Base-by-base conservation (phyloP, 2,113 vertebrate genomes). In the Trogon surrucura region DNA sequence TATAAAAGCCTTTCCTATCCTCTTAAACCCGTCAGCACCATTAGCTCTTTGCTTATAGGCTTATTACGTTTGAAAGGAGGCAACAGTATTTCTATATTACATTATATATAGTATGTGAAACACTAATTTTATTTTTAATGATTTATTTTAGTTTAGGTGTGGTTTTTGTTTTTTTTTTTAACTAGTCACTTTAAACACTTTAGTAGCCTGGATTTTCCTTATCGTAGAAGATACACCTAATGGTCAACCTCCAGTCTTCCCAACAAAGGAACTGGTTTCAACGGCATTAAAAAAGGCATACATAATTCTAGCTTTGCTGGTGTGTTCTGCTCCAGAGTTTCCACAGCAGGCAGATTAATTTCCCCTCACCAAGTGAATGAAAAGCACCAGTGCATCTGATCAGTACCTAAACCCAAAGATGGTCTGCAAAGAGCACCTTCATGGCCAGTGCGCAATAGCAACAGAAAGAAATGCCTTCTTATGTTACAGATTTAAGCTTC, bases 21-120 rank as follows among this genome's bases (percentile, higher is more conserved):
- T 91, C 85, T 86, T 92, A 95, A 95, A 88, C 90, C 45, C 8
- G 6, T 89, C 92, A 95, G 88, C 85, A 86, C 64, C 80, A 94
- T 96, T 93, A 95, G 81, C 71, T 87, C 50, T 65, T 91, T 90
- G 75, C 83, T 89, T 93, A 65, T 41, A 87, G 84, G 41, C n/a
- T 89, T 75, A 91, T 61, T 64, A 75, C 34, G n/a, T 79, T 79
- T 81, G 73, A 86, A 87, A 70, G 94, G 82, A 88, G 69, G 34
- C 74, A 80, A 87, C 4, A 36, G 26, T 53, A 57, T 88, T 92
- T 89, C 83, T 80, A 19, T 72, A 91, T 93, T 80, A 78, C 56
- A 71, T 95, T 92, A 83, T 51, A 83, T 51, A 64, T 32, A 88
- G 47, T 65, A 84, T 36, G 61, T 53, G 72, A 67, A 78, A 72